phyloP scores from a whole-genome alignment of 2,888 invertebrate genomes.

The Caenorhabditis becei region DNA sequence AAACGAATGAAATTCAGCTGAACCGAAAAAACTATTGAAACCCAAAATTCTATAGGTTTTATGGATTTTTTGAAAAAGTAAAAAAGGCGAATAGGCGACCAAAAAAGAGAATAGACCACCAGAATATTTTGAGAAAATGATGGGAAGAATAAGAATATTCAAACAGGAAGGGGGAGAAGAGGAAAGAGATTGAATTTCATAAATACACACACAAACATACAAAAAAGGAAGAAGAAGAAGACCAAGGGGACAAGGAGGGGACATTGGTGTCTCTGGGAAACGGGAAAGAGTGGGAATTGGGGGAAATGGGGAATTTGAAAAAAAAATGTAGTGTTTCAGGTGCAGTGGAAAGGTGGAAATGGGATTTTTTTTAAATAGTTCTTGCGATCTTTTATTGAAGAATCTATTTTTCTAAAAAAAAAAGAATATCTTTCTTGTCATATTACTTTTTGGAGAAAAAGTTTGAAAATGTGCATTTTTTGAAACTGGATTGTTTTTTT shows the following conservation, averaged over 20 bases:
- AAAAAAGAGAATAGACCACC: conserved; percentile 5
- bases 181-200: conserved; percentile 41
- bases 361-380: too few relatives aligned
- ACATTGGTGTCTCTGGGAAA: background rate
- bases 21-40: background rate
- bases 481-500: too few relatives aligned
- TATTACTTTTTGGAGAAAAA: too few relatives aligned
- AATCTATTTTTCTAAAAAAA: too few relatives aligned
- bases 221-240: conserved; percentile 1
- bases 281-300: background rate
- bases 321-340: background rate
- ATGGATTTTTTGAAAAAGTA: background rate
- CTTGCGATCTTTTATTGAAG: too few relatives aligned
- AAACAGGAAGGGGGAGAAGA: conserved; percentile 10
- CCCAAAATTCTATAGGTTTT: background rate
- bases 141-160: background rate
- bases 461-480: too few relatives aligned
- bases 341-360: too few relatives aligned
- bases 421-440: too few relatives aligned
- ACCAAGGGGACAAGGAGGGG: background rate
- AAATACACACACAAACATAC: conserved; percentile 37
- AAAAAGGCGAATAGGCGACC: background rate
- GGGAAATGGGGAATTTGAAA: too few relatives aligned
- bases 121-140: background rate
- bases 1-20: too few relatives aligned